These are phyloP conservation scores for Mugil cephalus DNA, from an alignment of 2,113 vertebrate genomes.

Conservation along the genomic window DNA sequence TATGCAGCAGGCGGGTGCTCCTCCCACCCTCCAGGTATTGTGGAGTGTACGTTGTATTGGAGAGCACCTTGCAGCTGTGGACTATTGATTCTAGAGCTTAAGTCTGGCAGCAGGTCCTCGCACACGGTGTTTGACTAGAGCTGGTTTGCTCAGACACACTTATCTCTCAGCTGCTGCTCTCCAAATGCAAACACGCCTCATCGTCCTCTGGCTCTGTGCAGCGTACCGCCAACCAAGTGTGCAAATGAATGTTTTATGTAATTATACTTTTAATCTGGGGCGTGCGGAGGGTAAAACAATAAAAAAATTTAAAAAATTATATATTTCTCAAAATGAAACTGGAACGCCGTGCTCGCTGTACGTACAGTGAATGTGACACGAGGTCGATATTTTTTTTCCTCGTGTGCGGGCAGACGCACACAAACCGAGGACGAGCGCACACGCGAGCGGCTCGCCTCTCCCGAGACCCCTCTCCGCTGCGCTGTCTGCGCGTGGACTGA, in stretches of 20 bases:
- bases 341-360: background rate
- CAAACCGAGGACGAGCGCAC: background rate
- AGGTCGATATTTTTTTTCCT: constrained; percentile 3
- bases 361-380: constrained; percentile 15
- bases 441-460: background rate
- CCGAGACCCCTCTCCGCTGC: constrained; percentile 22
- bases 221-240: constrained; percentile 22
- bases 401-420: background rate
- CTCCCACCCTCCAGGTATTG: background rate
- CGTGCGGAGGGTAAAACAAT: constrained; percentile 10
- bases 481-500: constrained; percentile 28
- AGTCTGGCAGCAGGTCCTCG: constrained; percentile 53
- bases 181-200: constrained; percentile 39
- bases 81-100: constrained; percentile 59
- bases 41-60: constrained; percentile 8
- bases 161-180: constrained; percentile 58
- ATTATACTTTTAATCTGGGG: constrained; percentile 49
- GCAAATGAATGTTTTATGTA: constrained; percentile 66
- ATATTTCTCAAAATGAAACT: constrained; percentile 12
- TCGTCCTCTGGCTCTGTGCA: constrained; percentile 16
- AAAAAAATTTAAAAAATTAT: background rate
- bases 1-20: constrained; percentile 14
- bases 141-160: constrained; percentile 51
- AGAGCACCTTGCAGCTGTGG: constrained; percentile 46
- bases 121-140: constrained; percentile 32